phyloP scores from a whole-genome alignment of 2,888 invertebrate genomes.

The Coleophora flavipennella region DNA sequence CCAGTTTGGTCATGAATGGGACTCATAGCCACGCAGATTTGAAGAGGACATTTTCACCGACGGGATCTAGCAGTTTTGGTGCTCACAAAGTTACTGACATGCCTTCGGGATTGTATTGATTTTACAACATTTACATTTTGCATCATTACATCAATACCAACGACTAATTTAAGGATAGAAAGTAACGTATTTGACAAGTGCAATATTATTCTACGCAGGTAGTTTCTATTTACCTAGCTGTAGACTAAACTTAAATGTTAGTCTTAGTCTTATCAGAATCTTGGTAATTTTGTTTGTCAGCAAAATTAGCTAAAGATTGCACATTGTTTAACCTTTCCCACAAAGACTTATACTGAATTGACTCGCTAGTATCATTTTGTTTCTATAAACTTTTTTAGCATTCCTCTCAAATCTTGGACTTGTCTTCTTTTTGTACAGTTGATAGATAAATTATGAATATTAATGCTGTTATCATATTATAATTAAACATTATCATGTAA shows the following conservation, averaged over 20 bases:
- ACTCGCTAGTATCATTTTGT: not conserved
- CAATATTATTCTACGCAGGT: slow-evolving; percentile 44
- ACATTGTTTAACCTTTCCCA: too few relatives aligned
- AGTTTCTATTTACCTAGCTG: not conserved
- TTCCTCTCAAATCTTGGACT: not conserved
- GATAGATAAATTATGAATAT: slow-evolving; percentile 2
- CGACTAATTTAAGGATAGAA: slow-evolving; percentile 62
- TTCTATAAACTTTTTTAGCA: not conserved
- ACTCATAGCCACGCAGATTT: slow-evolving; percentile 60
- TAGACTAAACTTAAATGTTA: slow-evolving; percentile 2
- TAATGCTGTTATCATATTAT: slow-evolving; percentile 2
- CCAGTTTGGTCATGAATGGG: slow-evolving; percentile 56
- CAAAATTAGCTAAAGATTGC: slow-evolving; percentile 69
- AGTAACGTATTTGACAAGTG: slow-evolving; percentile 60
- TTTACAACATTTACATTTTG: slow-evolving; percentile 18
- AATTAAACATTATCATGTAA: not conserved
- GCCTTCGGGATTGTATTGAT: slow-evolving; percentile 80
- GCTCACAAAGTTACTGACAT: slow-evolving; percentile 79
- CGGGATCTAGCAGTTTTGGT: slow-evolving; percentile 53
- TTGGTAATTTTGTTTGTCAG: slow-evolving; percentile 63
- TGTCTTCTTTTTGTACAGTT: slow-evolving; percentile 6
- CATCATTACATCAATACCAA: slow-evolving; percentile 48
- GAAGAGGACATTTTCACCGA: slow-evolving; percentile 54
- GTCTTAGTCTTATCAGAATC: slow-evolving; percentile 27
- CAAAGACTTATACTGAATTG: not conserved